phyloP scores from a whole-genome alignment of 2,888 invertebrate species.

The Autographa gamma region DNA sequence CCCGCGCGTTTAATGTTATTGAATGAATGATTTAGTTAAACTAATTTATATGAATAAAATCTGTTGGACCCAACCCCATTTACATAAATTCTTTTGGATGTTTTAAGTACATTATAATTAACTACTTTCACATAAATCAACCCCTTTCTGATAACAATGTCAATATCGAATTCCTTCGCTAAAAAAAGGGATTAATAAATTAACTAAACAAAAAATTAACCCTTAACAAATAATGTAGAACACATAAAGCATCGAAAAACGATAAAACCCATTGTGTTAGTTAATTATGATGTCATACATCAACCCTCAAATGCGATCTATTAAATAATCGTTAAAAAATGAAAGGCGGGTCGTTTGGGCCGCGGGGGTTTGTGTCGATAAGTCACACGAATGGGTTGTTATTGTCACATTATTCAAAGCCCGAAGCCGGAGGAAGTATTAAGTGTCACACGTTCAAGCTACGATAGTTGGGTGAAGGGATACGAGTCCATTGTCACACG shows the following conservation, averaged over 20 bases:
- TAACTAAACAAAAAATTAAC: constrained; percentile 30
- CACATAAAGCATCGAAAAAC: constrained; percentile 49
- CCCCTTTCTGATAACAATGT: constrained; percentile 13
- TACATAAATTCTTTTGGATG: too few species aligned
- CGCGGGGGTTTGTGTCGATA: constrained; percentile 66
- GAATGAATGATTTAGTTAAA: too few species aligned
- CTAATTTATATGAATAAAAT: too few species aligned
- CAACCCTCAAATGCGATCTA: constrained; percentile 70
- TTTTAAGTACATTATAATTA: not conserved
- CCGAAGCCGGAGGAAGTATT: constrained; percentile 81
- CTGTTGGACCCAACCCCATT: too few species aligned
- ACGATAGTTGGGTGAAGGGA: constrained; percentile 66
- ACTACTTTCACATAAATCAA: not conserved
- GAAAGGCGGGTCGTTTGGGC: constrained; percentile 54
- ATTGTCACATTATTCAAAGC: constrained; percentile 75
- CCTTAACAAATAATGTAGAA: constrained; percentile 39
- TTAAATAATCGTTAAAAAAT: constrained; percentile 75
- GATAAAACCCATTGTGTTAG: constrained; percentile 63
- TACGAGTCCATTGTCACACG: constrained; percentile 62
- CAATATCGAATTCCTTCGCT: constrained; percentile 13
- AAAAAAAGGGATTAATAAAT: constrained; percentile 25
- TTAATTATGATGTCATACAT: constrained; percentile 87
- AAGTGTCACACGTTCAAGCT: constrained; percentile 83
- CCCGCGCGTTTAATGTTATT: too few species aligned
- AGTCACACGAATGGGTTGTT: constrained; percentile 76